Conservation (phyloP, 64 coral and sea anemone species). For the Orbicella faveolata region DNA sequence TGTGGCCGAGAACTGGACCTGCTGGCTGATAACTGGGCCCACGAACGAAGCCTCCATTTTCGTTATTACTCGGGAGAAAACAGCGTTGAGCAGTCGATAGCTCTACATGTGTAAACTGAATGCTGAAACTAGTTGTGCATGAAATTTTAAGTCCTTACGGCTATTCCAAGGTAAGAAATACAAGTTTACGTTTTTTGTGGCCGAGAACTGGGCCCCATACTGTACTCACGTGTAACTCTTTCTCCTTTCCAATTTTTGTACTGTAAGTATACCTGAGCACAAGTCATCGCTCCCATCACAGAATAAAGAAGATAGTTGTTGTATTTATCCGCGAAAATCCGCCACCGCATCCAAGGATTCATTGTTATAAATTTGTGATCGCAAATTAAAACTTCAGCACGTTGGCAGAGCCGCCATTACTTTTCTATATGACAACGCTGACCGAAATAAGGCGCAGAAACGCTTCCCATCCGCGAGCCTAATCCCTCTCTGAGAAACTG, state of each 20-base stretch:
- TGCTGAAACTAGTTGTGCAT: too few relatives aligned
- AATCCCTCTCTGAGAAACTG: not conserved
- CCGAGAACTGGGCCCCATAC: too few relatives aligned
- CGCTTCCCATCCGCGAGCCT: not conserved
- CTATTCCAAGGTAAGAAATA: too few relatives aligned
- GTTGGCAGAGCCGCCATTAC: not conserved
- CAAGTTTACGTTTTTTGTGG: too few relatives aligned
- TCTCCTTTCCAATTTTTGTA: conserved; percentile 76
- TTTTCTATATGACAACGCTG: not conserved
- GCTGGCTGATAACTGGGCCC: too few relatives aligned
- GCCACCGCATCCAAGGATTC: conserved; percentile 70
- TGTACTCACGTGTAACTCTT: conserved; percentile 46
- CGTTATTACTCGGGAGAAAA: too few relatives aligned
- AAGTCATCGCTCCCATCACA: conserved; percentile 81
- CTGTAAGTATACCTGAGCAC: conserved; percentile 65
- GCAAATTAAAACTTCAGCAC: not conserved
- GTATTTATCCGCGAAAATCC: conserved; percentile 67
- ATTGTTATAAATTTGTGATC: conserved; percentile 13
- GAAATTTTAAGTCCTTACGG: too few relatives aligned
- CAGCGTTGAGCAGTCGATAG: too few relatives aligned
- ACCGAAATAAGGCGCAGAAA: not conserved
- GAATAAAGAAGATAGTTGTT: conserved; percentile 74
- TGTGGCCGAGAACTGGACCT: too few relatives aligned
- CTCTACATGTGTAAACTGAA: too few relatives aligned
- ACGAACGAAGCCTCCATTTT: too few relatives aligned